These are phyloP conservation scores for Montipora efflorescens DNA, from an alignment of 64 coral and sea anemone species.

Conservation along the genomic window DNA sequence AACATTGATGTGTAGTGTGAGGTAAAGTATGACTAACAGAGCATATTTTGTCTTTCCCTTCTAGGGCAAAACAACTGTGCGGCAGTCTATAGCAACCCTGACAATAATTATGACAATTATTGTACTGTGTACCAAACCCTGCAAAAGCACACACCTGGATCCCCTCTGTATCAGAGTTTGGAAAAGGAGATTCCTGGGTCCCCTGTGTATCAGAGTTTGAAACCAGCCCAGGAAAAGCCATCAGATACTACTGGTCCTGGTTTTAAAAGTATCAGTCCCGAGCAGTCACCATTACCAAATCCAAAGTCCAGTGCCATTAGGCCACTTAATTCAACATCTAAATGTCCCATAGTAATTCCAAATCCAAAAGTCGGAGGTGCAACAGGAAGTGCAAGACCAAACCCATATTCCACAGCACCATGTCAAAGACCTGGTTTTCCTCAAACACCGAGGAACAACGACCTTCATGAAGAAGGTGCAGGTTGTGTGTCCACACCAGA, in stretches of 20 bases:
- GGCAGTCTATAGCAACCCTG: neutral
- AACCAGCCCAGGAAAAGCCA: neutral
- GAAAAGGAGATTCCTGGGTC: neutral
- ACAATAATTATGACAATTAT: constrained; percentile 8
- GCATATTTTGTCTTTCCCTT: neutral
- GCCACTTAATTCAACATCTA: neutral
- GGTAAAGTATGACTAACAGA: neutral
- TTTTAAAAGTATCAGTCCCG: neutral
- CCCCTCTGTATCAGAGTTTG: constrained; percentile 1
- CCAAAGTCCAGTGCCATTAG: neutral
- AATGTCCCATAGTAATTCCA: neutral
- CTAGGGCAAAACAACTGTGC: neutral
- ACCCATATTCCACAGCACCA: neutral
- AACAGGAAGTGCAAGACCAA: neutral
- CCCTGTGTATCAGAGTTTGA: constrained; percentile 5
- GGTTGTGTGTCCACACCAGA: neutral
- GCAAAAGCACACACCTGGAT: neutral
- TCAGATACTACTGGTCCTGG: neutral
- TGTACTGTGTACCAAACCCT: constrained; percentile 22
- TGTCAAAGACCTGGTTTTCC: neutral
- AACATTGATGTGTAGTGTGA: neutral
- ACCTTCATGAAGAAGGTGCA: constrained; percentile 12
- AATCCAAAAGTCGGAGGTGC: neutral
- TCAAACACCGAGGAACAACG: neutral
- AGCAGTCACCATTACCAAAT: neutral